Conservation (phyloP, 37 sponge, comb jelly and placozoan species). For the Chondrilla cf. caribensis region DNA sequence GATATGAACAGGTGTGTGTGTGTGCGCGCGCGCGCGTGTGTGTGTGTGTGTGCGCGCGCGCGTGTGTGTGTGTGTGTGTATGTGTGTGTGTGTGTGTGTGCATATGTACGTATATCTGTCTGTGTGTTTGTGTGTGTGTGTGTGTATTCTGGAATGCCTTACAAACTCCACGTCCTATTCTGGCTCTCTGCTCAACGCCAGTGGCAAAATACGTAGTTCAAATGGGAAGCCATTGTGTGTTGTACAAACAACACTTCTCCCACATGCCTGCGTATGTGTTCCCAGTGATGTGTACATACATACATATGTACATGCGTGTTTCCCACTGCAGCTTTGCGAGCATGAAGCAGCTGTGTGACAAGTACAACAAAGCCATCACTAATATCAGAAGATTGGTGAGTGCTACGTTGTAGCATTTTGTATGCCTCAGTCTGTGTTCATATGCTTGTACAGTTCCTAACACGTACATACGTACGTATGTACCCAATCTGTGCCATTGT, state of each 20-base stretch:
- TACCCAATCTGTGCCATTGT: not conserved
- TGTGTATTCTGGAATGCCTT: too few relatives aligned
- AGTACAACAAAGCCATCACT: slow-evolving; percentile 81
- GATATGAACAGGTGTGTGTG: slow-evolving; percentile 59
- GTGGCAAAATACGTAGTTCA: too few relatives aligned
- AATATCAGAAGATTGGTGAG: slow-evolving; percentile 85
- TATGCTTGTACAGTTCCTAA: slow-evolving; percentile 7
- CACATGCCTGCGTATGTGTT: not conserved
- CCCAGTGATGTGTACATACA: too few relatives aligned
- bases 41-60: not conserved
- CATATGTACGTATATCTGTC: not conserved
- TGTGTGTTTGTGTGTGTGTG: slow-evolving; percentile 4
- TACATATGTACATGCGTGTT: not conserved
- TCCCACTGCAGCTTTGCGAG: slow-evolving; percentile 70
- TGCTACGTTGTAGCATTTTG: too few relatives aligned
- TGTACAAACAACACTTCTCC: too few relatives aligned
- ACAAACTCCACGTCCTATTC: too few relatives aligned
- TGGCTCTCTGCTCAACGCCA: too few relatives aligned
- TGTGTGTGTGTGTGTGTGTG: slow-evolving; percentile 15
- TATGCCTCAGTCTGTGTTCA: not conserved
- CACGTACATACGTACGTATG: not conserved
- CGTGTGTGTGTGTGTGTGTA: not conserved
- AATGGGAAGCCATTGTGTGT: too few relatives aligned
- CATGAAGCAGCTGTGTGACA: slow-evolving; percentile 90
- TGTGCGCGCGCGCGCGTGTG: not conserved